Evolutionary conservation across 1,140 invertebrate species (phyloP), one percentile per base, ranked within the genome.

Genomic region (Drosophila trapezifrons): DNA sequence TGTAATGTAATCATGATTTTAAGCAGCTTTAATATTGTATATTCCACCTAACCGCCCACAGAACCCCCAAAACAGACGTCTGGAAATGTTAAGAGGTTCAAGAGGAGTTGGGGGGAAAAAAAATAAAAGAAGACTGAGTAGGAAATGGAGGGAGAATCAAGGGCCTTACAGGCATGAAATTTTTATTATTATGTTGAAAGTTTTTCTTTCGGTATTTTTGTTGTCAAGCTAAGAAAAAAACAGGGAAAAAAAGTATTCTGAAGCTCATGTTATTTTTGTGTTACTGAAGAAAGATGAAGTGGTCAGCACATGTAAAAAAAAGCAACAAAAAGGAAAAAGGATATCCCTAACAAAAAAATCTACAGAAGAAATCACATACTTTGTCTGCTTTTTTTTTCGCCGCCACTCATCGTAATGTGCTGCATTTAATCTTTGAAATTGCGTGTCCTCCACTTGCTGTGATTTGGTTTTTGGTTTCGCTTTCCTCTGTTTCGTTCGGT

Each of bases 181-280:
- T 86, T 86, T 82, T 86, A 87, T 86, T 86, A 82, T 86, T 79
- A 87, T 86, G 69, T 87, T 58, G 71, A 70, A 82, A 76, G 79
- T 87, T 86, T 82, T 76, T 66, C 51, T 59, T 56, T 58, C 9
- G 71, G 29, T 54, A 49, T 52, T 57, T 37, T 54, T 37, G 51
- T 54, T 54, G 51, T 54, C 51, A 20, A 20, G 15, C 29, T 15
- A 35, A 52, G 47, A 35, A 9, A 32, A 52, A 45, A 47, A 54
- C 35, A 37, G 54, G 15, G 5, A 37, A 17, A 25, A 27, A 18
- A 25, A 13, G 13, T n/a, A 66, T 25, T 12, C 20, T 38, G 22
- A 32, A 35, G 38, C 51, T 69, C 67, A 51, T 85, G 72, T 84
- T 71, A 67, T 73, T 78, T 70, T 60, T 78, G 63, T 54, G 70